Evolutionary conservation across 2,113 vertebrate genomes (phyloP).

Genomic region (western clawed frog (Xenopus tropicalis)): UCB_Xtro_10.0 CM004445.2:72497001-72497500

Average conservation of each 20-base stretch:
- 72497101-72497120: constrained; percentile 96
- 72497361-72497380: constrained; percentile 82
- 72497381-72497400: constrained; percentile 94
- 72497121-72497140: constrained; percentile 85
- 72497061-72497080: constrained; percentile 93
- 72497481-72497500: constrained; percentile 82
- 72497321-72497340: constrained; percentile 87
- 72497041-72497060: constrained; percentile 87
- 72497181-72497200: constrained; percentile 76
- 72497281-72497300: constrained; percentile 79
- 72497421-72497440: constrained; percentile 92
- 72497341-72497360: constrained; percentile 84
- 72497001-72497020: constrained; percentile 79
- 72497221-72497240: constrained; percentile 82
- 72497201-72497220: constrained; percentile 91
- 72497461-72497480: constrained; percentile 88
- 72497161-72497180: constrained; percentile 79
- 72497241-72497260: constrained; percentile 95
- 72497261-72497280: constrained; percentile 90
- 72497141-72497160: constrained; percentile 90
- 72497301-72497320: constrained; percentile 89
- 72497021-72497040: constrained; percentile 83
- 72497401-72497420: constrained; percentile 89
- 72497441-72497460: constrained; percentile 90
- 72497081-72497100: constrained; percentile 93